Evolutionary conservation across 2,888 invertebrate species (phyloP).

Genomic region (Melanchra persicariae): DNA sequence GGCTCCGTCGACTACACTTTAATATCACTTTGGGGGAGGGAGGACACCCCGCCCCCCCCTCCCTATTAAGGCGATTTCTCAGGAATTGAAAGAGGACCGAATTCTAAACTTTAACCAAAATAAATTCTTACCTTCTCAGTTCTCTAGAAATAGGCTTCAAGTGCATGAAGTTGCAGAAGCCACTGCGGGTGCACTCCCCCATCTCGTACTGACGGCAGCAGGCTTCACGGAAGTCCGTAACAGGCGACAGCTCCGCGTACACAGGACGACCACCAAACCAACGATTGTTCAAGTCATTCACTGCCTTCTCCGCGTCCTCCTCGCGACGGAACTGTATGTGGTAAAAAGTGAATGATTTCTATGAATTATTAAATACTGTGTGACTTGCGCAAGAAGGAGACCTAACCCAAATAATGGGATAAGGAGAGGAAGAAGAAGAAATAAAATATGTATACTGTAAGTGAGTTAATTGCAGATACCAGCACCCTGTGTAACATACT

Average conservation of each 20-base stretch:
- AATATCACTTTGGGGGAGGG: no score
- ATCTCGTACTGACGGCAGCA: slow-evolving; percentile 99
- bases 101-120: no score
- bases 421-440: no score
- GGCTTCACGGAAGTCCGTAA: slow-evolving; percentile 99
- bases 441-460: no score
- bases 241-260: slow-evolving; percentile 99
- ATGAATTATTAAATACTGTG: no score
- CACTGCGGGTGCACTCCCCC: slow-evolving; percentile 99
- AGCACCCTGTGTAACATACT: background rate
- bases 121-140: slow-evolving; percentile 94
- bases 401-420: no score
- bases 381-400: no score
- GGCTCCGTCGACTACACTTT: no score
- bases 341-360: background rate
- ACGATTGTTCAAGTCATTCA: slow-evolving; percentile 98
- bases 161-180: slow-evolving; percentile 99
- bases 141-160: slow-evolving; percentile 99
- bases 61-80: no score
- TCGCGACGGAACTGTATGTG: slow-evolving; percentile 96
- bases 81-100: no score
- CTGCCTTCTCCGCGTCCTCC: slow-evolving; percentile 99
- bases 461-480: background rate
- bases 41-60: no score
- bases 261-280: slow-evolving; percentile 99